Percentiles rank a stretch among this genome's conserved stretches.
Conservation (phyloP, 2,888 invertebrate genomes). For the Erebia aethiops region DNA sequence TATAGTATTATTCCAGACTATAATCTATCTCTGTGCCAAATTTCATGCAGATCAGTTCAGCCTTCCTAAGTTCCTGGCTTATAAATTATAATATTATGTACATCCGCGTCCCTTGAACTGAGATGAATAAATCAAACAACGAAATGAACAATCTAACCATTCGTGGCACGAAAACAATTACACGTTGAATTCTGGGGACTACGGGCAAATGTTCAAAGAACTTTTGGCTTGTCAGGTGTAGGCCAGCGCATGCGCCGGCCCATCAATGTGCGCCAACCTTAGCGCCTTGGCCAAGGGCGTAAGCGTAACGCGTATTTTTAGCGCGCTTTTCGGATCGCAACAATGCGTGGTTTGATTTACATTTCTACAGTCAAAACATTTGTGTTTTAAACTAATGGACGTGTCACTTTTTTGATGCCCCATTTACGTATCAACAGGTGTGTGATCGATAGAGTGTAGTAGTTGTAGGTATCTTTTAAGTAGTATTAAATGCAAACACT, state of each 20-base stretch:
- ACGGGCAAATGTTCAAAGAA: slow-evolving; percentile 34
- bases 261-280: slow-evolving; percentile 44
- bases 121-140: not conserved
- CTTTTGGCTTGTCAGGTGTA: slow-evolving; percentile 33
- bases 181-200: slow-evolving; percentile 22
- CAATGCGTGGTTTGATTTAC: slow-evolving; percentile 41
- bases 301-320: slow-evolving; percentile 47
- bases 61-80: too few relatives aligned
- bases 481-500: too few relatives aligned
- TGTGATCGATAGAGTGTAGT: not conserved
- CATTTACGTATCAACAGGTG: not conserved
- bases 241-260: slow-evolving; percentile 39
- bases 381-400: slow-evolving; percentile 21
- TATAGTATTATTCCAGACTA: too few relatives aligned
- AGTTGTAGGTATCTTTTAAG: not conserved
- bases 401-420: slow-evolving; percentile 16
- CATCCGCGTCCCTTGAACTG: not conserved
- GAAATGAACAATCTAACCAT: not conserved
- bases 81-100: too few relatives aligned
- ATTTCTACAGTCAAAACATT: slow-evolving; percentile 37
- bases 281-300: slow-evolving; percentile 50
- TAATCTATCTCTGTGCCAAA: too few relatives aligned
- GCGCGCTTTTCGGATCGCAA: slow-evolving; percentile 38
- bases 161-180: slow-evolving; percentile 19
- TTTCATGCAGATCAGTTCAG: too few relatives aligned